Conservation (phyloP, 2,113 vertebrate genomes). For the Erythrolamprus reginae region DNA sequence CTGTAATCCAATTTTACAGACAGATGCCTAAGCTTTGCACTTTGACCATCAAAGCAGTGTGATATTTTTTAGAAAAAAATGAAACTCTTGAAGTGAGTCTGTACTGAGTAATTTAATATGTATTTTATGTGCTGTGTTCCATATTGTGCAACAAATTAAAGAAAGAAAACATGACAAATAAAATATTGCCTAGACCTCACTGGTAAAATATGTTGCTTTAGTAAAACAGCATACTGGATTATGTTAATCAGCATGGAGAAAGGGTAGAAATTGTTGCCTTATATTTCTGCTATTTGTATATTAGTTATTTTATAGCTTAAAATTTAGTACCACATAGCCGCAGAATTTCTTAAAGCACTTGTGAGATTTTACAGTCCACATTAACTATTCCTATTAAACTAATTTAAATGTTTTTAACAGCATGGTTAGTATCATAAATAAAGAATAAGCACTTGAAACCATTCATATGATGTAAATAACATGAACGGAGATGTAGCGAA, state of each 20-base stretch:
- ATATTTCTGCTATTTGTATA: constrained; percentile 3
- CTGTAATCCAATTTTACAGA: constrained; percentile 54
- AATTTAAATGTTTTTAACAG: constrained; percentile 14
- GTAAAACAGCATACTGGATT: neutral
- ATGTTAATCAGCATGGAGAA: neutral
- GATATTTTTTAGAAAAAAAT: constrained; percentile 44
- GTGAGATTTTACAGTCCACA: constrained; percentile 27
- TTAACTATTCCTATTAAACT: constrained; percentile 14
- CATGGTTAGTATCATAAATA: neutral
- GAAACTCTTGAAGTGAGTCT: constrained; percentile 14
- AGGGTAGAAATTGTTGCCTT: constrained; percentile 10
- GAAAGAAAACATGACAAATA: constrained; percentile 21
- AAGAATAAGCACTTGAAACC: neutral
- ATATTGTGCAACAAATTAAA: constrained; percentile 36
- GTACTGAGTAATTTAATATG: constrained; percentile 44
- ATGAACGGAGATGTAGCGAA: neutral
- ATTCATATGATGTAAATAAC: constrained; percentile 11
- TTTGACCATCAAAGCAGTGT: constrained; percentile 46
- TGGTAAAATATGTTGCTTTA: constrained; percentile 34
- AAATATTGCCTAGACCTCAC: neutral
- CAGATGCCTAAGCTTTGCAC: constrained; percentile 33
- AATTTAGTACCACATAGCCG: neutral
- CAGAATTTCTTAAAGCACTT: constrained; percentile 1
- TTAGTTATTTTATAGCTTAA: constrained; percentile 8
- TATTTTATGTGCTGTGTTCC: constrained; percentile 5